phyloP scores from a whole-genome alignment of 1,140 invertebrate species.

The Aleiodes sp. region DNA sequence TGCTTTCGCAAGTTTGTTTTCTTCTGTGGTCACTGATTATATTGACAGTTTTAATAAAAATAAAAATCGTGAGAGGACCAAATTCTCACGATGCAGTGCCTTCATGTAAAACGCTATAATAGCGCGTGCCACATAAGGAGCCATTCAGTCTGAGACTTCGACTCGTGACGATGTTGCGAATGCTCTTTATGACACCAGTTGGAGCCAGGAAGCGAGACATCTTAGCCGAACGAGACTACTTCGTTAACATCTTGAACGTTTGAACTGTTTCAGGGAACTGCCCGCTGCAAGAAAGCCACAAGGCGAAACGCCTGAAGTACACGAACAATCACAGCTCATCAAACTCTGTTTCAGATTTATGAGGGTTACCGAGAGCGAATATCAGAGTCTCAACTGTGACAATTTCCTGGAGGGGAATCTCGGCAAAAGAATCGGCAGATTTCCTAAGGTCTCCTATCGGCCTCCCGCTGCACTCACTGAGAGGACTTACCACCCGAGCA shows the following conservation, averaged over 20 bases:
- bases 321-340: background rate
- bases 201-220: slow-evolving; percentile 34
- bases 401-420: slow-evolving; percentile 32
- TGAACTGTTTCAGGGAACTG: slow-evolving; percentile 21
- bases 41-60: no score
- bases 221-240: background rate
- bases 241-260: slow-evolving; percentile 24
- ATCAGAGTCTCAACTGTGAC: slow-evolving; percentile 10
- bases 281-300: background rate
- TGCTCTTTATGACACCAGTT: background rate
- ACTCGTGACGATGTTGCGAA: no score
- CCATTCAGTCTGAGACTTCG: no score
- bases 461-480: background rate
- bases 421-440: background rate
- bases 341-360: background rate
- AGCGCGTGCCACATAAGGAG: no score
- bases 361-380: background rate
- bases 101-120: no score
- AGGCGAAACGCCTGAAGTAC: slow-evolving; percentile 27
- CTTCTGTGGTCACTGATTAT: no score
- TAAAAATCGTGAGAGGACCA: no score
- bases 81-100: no score
- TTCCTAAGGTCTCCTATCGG: background rate
- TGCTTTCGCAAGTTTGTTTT: no score
- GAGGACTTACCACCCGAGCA: slow-evolving; percentile 24